Evolutionary conservation across 2,113 vertebrate genomes (phyloP).

Genomic region (Mirounga angustirostris): DNA sequence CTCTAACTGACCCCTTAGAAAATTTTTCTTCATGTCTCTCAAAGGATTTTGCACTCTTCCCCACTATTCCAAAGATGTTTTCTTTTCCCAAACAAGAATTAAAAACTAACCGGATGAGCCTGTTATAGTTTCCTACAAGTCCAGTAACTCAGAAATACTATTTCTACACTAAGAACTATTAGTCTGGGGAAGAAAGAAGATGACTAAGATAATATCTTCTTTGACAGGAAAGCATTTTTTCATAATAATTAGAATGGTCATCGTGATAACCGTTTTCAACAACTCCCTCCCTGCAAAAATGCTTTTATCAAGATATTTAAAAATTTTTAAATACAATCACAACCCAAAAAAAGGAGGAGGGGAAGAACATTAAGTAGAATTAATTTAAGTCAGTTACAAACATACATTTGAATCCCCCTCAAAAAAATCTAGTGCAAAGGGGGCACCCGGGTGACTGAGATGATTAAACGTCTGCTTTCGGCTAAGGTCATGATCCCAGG

Average conservation of each 20-base stretch:
- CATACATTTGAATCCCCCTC: background rate
- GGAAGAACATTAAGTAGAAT: conserved; percentile 23
- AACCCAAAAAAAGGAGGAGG: background rate
- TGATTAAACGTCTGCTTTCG: too few relatives aligned
- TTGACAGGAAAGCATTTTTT: background rate
- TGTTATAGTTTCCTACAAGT: conserved; percentile 36
- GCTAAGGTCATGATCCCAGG: too few relatives aligned
- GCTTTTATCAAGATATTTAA: conserved; percentile 51
- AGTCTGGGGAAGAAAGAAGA: background rate
- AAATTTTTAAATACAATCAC: conserved; percentile 6
- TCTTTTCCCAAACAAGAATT: conserved; percentile 49
- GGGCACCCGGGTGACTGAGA: too few relatives aligned
- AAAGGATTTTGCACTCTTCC: conserved; percentile 49
- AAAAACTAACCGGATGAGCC: conserved; percentile 48
- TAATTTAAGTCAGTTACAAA: conserved; percentile 58
- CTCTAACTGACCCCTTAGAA: conserved; percentile 48
- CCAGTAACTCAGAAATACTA: conserved; percentile 34
- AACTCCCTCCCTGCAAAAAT: background rate
- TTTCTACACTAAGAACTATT: conserved; percentile 18
- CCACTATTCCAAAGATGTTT: conserved; percentile 39
- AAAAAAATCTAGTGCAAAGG: conserved; percentile 22
- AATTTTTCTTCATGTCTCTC: conserved; percentile 58
- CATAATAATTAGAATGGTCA: background rate
- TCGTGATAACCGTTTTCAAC: conserved; percentile 36
- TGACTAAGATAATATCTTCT: background rate